phyloP scores from a whole-genome alignment of 1,140 invertebrate species.

The Antheraea mylitta region DNA sequence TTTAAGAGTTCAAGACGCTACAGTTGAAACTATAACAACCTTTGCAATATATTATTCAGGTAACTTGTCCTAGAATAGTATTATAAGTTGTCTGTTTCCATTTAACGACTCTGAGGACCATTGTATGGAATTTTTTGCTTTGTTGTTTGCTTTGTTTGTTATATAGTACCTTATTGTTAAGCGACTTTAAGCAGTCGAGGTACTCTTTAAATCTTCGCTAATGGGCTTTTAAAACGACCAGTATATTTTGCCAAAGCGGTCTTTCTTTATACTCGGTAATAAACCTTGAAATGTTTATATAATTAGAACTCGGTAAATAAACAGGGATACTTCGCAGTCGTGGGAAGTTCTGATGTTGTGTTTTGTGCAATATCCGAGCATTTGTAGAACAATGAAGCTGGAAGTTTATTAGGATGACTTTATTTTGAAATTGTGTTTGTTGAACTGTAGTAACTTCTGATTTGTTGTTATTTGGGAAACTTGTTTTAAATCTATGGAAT shows the following conservation, averaged over 20 bases:
- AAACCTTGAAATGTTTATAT: conserved; percentile 41
- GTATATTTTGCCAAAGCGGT: conserved; percentile 43
- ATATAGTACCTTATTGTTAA: conserved; percentile 48
- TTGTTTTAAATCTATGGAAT: not conserved
- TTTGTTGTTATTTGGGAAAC: not conserved
- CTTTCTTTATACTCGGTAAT: conserved; percentile 31
- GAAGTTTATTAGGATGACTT: conserved; percentile 4
- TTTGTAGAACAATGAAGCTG: conserved; percentile 1
- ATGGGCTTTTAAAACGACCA: conserved; percentile 54
- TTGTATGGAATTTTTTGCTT: conserved; percentile 30
- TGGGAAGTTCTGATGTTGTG: conserved; percentile 3
- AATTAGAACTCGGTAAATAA: conserved; percentile 29
- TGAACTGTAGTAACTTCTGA: not conserved
- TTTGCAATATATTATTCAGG: conserved; percentile 17
- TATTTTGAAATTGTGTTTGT: not conserved
- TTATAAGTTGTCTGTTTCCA: conserved; percentile 20
- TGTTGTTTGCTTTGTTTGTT: conserved; percentile 43
- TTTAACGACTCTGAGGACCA: conserved; percentile 19
- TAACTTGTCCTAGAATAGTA: conserved; percentile 22
- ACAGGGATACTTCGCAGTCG: conserved; percentile 4
- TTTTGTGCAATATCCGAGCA: conserved; percentile 4
- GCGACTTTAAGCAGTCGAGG: conserved; percentile 44
- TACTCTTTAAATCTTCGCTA: conserved; percentile 57
- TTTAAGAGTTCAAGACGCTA: not conserved
- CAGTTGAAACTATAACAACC: not conserved